Evolutionary conservation across 1,140 invertebrate genomes (phyloP).

Genomic region (Teleopsis dalmanni): DNA sequence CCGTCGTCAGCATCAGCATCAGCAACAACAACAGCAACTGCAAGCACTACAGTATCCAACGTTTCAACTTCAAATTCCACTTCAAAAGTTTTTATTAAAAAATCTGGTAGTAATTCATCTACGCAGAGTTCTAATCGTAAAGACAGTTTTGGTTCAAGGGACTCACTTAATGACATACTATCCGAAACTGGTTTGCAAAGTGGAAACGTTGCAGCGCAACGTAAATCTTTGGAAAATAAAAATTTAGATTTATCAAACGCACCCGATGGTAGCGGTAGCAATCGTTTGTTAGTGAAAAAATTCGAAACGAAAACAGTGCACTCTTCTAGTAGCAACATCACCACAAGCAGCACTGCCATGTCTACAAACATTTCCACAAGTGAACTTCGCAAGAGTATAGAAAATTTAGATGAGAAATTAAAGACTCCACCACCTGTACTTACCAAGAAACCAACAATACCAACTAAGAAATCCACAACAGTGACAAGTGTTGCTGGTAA

Average conservation of each 20-base stretch:
- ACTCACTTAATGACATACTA: conserved; percentile 42
- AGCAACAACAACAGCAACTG: conserved; percentile 15
- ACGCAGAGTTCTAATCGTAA: conserved; percentile 30
- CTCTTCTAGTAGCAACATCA: conserved; percentile 9
- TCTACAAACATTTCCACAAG: conserved; percentile 11
- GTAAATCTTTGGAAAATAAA: conserved; percentile 48
- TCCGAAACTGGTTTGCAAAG: conserved; percentile 35
- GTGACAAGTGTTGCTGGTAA: conserved; percentile 45
- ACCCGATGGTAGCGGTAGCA: conserved; percentile 13
- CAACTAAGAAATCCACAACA: conserved; percentile 57
- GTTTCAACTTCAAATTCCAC: conserved; percentile 21
- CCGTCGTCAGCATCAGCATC: conserved; percentile 16
- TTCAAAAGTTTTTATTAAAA: conserved; percentile 40
- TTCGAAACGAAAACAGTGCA: conserved; percentile 15
- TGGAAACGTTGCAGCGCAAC: conserved; percentile 46
- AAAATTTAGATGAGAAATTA: conserved; percentile 40
- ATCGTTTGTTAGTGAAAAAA: conserved; percentile 14
- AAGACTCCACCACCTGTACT: conserved; percentile 39
- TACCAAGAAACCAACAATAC: conserved; percentile 55
- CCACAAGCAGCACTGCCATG: conserved; percentile 6
- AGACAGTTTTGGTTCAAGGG: conserved; percentile 41
- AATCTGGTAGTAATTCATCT: conserved; percentile 22
- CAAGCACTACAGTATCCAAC: conserved; percentile 23
- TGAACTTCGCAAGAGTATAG: conserved; percentile 37
- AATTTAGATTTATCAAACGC: conserved; percentile 36